phyloP scores from a whole-genome alignment of 2,797 vertebrate genomes.

The Micrastur ruficollis region DNA sequence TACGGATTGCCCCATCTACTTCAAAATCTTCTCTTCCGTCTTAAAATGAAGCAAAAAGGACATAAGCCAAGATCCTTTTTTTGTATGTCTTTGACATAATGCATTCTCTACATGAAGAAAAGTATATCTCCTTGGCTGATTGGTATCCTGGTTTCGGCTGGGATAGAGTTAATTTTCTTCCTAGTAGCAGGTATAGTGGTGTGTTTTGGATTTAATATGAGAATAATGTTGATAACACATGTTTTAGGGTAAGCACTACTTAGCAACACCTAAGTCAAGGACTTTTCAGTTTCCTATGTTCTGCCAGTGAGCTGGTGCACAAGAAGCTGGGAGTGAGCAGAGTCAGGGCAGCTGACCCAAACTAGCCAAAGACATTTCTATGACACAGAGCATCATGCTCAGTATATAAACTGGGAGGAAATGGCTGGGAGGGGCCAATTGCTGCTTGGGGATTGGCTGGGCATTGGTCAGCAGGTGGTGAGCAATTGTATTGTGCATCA shows the following conservation, averaged over 20 bases:
- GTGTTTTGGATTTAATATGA: no score
- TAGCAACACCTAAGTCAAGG: no score
- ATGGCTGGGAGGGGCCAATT: background rate
- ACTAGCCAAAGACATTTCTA: background rate
- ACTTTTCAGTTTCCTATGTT: no score
- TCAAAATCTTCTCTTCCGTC: background rate
- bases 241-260: no score
- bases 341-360: background rate
- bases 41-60: background rate
- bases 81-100: background rate
- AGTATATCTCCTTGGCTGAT: background rate
- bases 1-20: background rate
- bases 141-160: no score
- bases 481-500: background rate
- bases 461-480: fast-evolving
- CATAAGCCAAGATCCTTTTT: background rate
- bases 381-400: background rate
- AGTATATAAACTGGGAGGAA: background rate
- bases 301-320: background rate
- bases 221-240: no score
- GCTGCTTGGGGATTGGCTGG: background rate
- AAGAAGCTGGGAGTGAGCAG: background rate
- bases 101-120: background rate
- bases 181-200: no score
- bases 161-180: no score